phyloP scores from a whole-genome alignment of 2,113 vertebrate genomes.

The Phoenicopterus ruber region DNA sequence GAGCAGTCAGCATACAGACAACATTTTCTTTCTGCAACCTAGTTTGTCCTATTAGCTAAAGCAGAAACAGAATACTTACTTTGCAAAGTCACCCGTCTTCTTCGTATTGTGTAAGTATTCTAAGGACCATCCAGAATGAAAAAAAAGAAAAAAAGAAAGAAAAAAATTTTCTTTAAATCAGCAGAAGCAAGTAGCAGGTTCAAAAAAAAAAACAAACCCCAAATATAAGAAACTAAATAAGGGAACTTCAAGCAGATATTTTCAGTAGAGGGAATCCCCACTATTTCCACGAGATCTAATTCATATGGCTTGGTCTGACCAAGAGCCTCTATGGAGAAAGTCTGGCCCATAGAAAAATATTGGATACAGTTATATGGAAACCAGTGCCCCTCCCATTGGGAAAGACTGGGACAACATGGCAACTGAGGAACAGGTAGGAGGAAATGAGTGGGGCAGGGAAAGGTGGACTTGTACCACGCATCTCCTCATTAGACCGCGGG shows the following conservation, averaged over 20 bases:
- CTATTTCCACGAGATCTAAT: neutral
- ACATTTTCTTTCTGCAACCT: neutral
- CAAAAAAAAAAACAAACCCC: neutral
- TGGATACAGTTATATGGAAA: neutral
- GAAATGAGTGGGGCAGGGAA: neutral
- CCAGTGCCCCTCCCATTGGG: neutral
- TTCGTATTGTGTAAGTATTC: neutral
- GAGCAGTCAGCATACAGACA: neutral
- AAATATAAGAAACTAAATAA: neutral
- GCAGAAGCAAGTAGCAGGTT: neutral
- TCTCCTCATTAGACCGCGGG: neutral
- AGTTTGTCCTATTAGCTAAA: neutral
- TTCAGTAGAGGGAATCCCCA: neutral
- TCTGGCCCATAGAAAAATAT: neutral
- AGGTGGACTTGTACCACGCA: neutral
- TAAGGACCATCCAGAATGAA: neutral
- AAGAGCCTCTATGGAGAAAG: neutral
- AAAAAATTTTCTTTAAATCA: neutral
- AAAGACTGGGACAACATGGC: neutral
- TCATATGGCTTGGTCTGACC: neutral
- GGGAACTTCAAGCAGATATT: neutral
- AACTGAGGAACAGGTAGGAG: neutral
- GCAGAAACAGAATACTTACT: constrained; percentile 43
- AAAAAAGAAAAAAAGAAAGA: neutral
- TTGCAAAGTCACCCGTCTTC: neutral